Evolutionary conservation across 2,888 invertebrate genomes (phyloP), one percentile per base, ranked within the genome.

Genomic region (Lithodes maja): DNA sequence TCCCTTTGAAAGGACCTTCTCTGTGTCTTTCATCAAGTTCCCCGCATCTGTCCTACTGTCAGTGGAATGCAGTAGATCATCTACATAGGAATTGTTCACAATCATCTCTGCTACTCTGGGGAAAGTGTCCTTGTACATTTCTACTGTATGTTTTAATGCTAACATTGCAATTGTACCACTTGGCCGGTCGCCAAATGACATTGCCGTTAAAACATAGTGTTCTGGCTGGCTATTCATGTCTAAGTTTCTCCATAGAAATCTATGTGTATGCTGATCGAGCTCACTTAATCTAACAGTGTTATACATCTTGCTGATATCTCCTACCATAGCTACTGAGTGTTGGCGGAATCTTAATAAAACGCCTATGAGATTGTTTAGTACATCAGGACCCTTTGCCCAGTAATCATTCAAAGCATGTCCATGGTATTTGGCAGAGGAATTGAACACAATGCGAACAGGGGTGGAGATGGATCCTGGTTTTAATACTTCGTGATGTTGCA

Each of bases 331-430:
- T 33, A 79, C n/a, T n/a, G 53, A n/a, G 17, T 54, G n/a, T 2
- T 71, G 71, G 5, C 79, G 3, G n/a, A 86, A 86, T 80, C 86
- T 79, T 1, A 86, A 1, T 69, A 86, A 74, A 69, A 86, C 1
- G 50, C 78, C 69, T 52, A 68, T 15, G 49, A 86, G 71, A 17
- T 54, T 69, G 17, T 53, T 86, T n/a, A 86, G 54, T 15, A 80
- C 54, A 52, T 71, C 71, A n/a, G 86, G 80, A 52, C 86, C 86
- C 69, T 86, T 86, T 61, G 79, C 86, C 86, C 80, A 69, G 49
- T 69, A 86, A 33, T 86, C 54, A 86, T 86, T 68, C 17, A 86
- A 17, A 17, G 12, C 52, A 17, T 80, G 86, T 7, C 86, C 80
- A 77, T 77, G 79, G 15, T 86, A 80, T 49, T 52, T n/a, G 5